These are phyloP conservation scores for Echinometra lucunter DNA, from an alignment of 53 echinoderm and acorn worm genomes.

Conservation along the genomic window DNA sequence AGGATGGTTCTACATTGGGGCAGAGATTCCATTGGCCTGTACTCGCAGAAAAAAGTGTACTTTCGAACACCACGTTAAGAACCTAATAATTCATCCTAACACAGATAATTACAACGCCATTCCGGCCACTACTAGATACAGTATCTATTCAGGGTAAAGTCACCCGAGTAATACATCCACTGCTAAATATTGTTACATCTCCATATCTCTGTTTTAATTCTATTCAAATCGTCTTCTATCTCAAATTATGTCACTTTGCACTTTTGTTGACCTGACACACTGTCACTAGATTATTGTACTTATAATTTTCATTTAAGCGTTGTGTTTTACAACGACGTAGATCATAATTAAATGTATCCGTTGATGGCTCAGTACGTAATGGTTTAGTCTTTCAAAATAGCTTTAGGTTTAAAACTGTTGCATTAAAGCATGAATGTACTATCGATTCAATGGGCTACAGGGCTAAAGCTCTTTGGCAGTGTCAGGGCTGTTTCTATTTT, in stretches of 20 bases:
- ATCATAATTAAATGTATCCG: not conserved
- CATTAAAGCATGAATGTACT: slow-evolving; percentile 19
- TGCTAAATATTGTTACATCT: not conserved
- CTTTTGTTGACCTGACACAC: not conserved
- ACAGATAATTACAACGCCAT: not conserved
- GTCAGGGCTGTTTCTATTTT: not conserved
- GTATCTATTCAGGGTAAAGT: too few species aligned
- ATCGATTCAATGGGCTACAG: not conserved
- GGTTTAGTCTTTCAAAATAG: not conserved
- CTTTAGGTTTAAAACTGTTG: not conserved
- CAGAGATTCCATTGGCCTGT: not conserved
- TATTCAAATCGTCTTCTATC: not conserved
- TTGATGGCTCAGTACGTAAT: not conserved
- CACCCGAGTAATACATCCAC: too few species aligned
- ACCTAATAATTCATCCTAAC: not conserved
- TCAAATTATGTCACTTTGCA: not conserved
- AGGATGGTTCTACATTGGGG: not conserved
- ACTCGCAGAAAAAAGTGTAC: not conserved
- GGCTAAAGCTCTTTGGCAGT: not conserved
- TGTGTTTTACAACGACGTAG: not conserved
- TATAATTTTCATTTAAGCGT: not conserved
- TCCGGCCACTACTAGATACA: not conserved
- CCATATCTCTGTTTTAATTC: not conserved
- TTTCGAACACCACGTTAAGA: not conserved
- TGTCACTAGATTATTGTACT: not conserved